These are phyloP conservation scores for Conomelus anceps DNA, from an alignment of 2,888 invertebrate species.

Conservation along the genomic window DNA sequence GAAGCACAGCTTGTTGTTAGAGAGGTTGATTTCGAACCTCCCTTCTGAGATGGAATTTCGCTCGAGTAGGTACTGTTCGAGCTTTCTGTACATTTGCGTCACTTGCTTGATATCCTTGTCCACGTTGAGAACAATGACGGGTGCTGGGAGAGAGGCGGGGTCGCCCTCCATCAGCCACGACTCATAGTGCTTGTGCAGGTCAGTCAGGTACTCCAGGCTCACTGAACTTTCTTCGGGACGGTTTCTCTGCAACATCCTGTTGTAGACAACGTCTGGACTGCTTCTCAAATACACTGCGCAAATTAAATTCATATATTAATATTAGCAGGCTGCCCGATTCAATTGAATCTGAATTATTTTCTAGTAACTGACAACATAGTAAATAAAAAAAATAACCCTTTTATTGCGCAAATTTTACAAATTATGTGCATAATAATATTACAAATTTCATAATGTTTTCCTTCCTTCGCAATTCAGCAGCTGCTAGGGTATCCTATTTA, in stretches of 20 bases:
- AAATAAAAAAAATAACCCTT: too few relatives aligned
- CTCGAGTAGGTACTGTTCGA: constrained; percentile 20
- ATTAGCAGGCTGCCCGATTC: too few relatives aligned
- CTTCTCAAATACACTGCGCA: constrained; percentile 43
- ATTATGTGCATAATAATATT: too few relatives aligned
- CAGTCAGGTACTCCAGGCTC: constrained; percentile 40
- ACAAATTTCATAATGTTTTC: too few relatives aligned
- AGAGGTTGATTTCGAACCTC: neutral
- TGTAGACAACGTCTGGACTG: constrained; percentile 41
- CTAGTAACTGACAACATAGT: too few relatives aligned
- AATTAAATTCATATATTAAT: too few relatives aligned
- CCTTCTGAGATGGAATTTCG: constrained; percentile 14
- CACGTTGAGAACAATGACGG: constrained; percentile 41
- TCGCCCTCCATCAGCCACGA: constrained; percentile 42
- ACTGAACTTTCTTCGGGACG: constrained; percentile 43
- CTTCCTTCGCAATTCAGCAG: too few relatives aligned
- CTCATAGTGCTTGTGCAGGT: constrained; percentile 45
- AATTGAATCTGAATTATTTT: too few relatives aligned
- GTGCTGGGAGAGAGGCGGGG: constrained; percentile 30
- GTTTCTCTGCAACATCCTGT: constrained; percentile 42
- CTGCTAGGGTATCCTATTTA: too few relatives aligned
- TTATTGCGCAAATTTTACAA: too few relatives aligned
- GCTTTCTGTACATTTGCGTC: constrained; percentile 18
- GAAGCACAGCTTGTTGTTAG: neutral
- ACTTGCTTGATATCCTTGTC: constrained; percentile 38